Percentiles rank a stretch among this genome's conserved stretches.
phyloP scores from a whole-genome alignment of 2,113 vertebrate species.

The Antennarius striatus region DNA sequence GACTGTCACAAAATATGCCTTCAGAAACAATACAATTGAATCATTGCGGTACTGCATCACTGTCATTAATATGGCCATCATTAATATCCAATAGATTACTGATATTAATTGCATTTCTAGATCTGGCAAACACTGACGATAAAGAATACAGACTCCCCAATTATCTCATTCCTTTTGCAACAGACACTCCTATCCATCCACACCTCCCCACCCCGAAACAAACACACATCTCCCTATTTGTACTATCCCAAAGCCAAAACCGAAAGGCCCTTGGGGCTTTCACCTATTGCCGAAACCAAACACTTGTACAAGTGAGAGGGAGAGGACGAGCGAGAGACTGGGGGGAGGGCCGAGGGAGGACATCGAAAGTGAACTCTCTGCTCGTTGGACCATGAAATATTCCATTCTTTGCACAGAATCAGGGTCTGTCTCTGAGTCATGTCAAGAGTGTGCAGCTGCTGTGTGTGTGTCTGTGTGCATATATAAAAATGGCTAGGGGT shows the following conservation, averaged over 20 bases:
- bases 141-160: constrained; percentile 26
- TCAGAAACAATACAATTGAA: too few species aligned
- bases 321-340: constrained; percentile 6
- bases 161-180: constrained; percentile 39
- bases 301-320: constrained; percentile 15
- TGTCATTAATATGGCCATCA: constrained; percentile 4
- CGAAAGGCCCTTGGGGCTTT: constrained; percentile 33
- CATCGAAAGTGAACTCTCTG: constrained; percentile 35
- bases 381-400: constrained; percentile 49
- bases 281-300: constrained; percentile 38
- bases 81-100: constrained; percentile 28
- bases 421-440: constrained; percentile 13
- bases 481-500: constrained; percentile 8
- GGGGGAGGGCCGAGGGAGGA: neutral
- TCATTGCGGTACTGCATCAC: too few species aligned
- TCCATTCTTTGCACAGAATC: constrained; percentile 28
- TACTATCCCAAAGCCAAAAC: constrained; percentile 20
- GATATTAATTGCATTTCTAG: too few species aligned
- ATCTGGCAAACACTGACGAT: neutral
- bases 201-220: neutral
- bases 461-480: constrained; percentile 8
- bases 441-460: constrained; percentile 40
- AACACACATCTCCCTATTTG: neutral
- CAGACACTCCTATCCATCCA: constrained; percentile 5
- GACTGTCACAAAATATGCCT: too few species aligned